Percentiles rank a stretch among this genome's conserved stretches.
Evolutionary conservation across 2,888 invertebrate genomes (phyloP).

Genomic region (Cataglyphis rosenhaueri): DNA sequence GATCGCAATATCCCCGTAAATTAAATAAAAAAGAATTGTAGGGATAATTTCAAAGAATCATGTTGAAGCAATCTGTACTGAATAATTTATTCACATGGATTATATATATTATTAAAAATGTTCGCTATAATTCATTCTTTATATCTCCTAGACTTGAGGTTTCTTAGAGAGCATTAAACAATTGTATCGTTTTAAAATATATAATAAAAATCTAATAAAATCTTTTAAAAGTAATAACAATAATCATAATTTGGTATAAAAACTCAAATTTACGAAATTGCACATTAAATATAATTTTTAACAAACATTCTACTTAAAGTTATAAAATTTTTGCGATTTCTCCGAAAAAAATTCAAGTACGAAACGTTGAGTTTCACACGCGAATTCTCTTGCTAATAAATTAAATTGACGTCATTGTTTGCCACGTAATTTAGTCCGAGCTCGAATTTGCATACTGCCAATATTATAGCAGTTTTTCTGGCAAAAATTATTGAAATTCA

Average conservation of each 20-base stretch:
- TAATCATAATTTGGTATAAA: neutral
- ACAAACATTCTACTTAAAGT: neutral
- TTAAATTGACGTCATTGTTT: neutral
- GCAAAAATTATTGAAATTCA: conserved; percentile 3
- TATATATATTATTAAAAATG: conserved; percentile 8
- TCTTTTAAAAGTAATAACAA: neutral
- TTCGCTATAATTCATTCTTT: neutral
- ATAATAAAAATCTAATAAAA: neutral
- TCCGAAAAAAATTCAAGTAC: neutral
- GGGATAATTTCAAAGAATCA: neutral
- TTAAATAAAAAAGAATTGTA: conserved; percentile 10
- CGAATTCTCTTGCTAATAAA: conserved; percentile 2
- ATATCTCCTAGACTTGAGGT: neutral
- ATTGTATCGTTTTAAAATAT: neutral
- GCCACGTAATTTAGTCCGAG: neutral
- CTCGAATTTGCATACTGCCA: neutral
- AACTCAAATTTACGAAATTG: neutral
- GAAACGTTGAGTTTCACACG: neutral
- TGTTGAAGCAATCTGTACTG: neutral
- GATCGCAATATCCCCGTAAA: conserved; percentile 5
- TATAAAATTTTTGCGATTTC: neutral
- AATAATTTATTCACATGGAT: conserved; percentile 4
- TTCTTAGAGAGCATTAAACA: neutral
- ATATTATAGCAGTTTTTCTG: conserved; percentile 15
- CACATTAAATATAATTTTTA: neutral